These are phyloP conservation scores for Atherinosoma microstoma DNA, from an alignment of 2,797 vertebrate genomes.

Conservation along the genomic window DNA sequence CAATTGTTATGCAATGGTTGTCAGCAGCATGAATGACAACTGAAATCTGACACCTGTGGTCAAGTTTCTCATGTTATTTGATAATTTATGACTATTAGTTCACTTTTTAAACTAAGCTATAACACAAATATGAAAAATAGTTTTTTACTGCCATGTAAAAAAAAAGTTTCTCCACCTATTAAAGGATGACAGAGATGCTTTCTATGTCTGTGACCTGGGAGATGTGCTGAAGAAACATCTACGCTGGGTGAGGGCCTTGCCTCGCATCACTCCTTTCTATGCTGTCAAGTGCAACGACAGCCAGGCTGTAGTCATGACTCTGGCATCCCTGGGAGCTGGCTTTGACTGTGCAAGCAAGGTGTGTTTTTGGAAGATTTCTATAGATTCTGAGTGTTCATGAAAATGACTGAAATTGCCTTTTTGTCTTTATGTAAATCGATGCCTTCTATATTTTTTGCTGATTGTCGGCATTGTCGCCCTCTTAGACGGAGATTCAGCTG, in stretches of 20 bases:
- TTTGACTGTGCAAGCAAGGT: conserved; percentile 99
- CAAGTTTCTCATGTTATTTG: not conserved
- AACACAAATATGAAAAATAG: not conserved
- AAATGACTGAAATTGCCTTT: not conserved
- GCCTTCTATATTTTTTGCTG: conserved; percentile 22
- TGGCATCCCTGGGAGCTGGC: conserved; percentile 91
- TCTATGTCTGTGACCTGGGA: conserved; percentile 95
- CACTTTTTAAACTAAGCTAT: not conserved
- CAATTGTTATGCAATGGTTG: not conserved
- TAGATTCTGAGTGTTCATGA: not conserved
- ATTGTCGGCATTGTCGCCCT: conserved; percentile 34
- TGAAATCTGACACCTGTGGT: not conserved
- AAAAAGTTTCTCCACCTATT: not conserved
- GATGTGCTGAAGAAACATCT: conserved; percentile 95
- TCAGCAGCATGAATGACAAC: not conserved
- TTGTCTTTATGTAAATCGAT: not conserved
- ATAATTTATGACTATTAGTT: not conserved
- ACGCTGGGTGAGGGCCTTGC: conserved; percentile 90
- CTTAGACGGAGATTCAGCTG: conserved; percentile 93
- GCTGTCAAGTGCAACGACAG: conserved; percentile 97
- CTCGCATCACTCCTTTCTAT: conserved; percentile 93
- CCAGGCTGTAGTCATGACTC: conserved; percentile 88
- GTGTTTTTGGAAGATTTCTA: conserved; percentile 20
- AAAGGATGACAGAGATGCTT: conserved; percentile 97
- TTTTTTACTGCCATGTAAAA: too few species aligned